phyloP scores from a whole-genome alignment of 2,113 vertebrate species.

The Tor tambroides region DNA sequence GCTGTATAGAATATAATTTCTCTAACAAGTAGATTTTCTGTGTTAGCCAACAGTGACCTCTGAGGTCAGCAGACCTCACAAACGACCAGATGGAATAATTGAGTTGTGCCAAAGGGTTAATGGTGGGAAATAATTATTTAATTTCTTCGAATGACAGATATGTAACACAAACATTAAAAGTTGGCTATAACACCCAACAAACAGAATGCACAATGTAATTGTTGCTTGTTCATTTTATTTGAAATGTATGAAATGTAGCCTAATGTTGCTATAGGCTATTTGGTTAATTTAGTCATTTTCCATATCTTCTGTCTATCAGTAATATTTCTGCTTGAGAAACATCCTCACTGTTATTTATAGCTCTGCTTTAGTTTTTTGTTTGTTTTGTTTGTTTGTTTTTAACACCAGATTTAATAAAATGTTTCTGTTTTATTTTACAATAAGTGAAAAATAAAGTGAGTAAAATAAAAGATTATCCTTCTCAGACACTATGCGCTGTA shows the following conservation, averaged over 20 bases:
- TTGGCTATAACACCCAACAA: background rate
- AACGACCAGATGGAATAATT: background rate
- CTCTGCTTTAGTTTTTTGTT: background rate
- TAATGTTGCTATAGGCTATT: background rate
- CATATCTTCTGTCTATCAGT: background rate
- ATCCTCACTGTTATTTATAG: background rate
- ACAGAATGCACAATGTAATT: background rate
- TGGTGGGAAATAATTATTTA: background rate
- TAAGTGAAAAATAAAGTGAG: background rate
- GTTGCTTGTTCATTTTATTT: background rate
- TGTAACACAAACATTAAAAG: background rate
- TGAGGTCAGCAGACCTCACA: background rate
- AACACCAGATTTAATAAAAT: background rate
- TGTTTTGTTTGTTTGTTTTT: background rate
- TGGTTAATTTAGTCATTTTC: background rate
- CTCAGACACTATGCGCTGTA: background rate
- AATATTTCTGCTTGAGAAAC: background rate
- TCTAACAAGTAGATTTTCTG: background rate
- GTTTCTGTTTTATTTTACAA: slow-evolving; percentile 20
- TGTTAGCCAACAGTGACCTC: background rate
- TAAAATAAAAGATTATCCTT: background rate
- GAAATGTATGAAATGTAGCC: background rate
- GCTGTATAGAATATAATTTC: background rate
- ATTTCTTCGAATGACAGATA: background rate
- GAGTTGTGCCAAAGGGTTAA: background rate